phyloP scores from a whole-genome alignment of 1,140 invertebrate species.

The Apis mellifera region DNA sequence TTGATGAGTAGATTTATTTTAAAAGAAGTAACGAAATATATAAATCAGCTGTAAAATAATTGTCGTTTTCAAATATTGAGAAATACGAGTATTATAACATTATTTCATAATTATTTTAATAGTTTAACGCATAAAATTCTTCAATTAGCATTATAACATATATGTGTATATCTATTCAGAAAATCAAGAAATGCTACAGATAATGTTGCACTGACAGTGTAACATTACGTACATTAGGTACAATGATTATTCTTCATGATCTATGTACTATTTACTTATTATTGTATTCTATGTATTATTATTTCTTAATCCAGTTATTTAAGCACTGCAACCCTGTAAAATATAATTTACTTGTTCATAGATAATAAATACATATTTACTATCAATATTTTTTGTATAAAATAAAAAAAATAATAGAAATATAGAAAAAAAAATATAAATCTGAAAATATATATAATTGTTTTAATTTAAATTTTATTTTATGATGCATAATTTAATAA shows the following conservation, averaged over 20 bases:
- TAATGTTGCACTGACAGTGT: slow-evolving; percentile 37
- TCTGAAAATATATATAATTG: neutral
- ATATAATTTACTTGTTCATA: slow-evolving; percentile 3
- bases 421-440: neutral
- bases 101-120: slow-evolving; percentile 17
- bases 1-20: slow-evolving; percentile 33
- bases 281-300: slow-evolving; percentile 33
- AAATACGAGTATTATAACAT: slow-evolving; percentile 34
- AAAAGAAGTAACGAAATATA: slow-evolving; percentile 60
- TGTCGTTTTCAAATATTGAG: slow-evolving; percentile 4
- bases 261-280: slow-evolving; percentile 37
- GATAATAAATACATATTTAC: neutral
- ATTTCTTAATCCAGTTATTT: slow-evolving; percentile 31
- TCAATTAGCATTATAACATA: slow-evolving; percentile 13
- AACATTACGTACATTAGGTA: slow-evolving; percentile 40
- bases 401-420: neutral
- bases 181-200: slow-evolving; percentile 38
- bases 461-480: neutral
- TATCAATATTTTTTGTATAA: neutral
- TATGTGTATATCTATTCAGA: slow-evolving; percentile 10
- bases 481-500: neutral
- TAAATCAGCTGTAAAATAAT: slow-evolving; percentile 58
- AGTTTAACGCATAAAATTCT: slow-evolving; percentile 28
- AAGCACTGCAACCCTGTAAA: slow-evolving; percentile 41
- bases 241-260: slow-evolving; percentile 21